phyloP scores from a whole-genome alignment of 2,797 vertebrate genomes.

The Tokudaia muenninki region DNA sequence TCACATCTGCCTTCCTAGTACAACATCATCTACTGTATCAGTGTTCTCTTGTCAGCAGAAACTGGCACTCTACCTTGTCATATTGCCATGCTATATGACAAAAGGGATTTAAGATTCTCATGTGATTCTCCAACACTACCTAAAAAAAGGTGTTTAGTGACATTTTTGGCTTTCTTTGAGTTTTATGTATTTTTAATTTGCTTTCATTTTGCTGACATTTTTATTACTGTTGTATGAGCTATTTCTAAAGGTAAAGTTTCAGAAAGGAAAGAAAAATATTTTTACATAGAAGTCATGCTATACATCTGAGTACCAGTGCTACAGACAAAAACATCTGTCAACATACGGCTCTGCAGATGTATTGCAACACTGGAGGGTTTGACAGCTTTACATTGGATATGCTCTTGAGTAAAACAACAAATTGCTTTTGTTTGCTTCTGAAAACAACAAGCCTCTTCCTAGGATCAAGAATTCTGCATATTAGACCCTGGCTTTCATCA shows the following conservation, averaged over 20 bases:
- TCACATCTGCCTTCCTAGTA: background rate
- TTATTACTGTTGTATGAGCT: constrained; percentile 28
- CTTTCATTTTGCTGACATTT: constrained; percentile 24
- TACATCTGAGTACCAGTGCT: constrained; percentile 43
- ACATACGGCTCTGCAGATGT: constrained; percentile 70
- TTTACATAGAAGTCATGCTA: constrained; percentile 54
- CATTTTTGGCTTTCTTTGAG: constrained; percentile 37
- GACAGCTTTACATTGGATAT: constrained; percentile 65
- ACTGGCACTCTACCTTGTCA: background rate
- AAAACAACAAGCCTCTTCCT: constrained; percentile 56
- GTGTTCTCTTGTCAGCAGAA: background rate
- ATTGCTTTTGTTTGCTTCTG: constrained; percentile 69
- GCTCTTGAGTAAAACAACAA: constrained; percentile 71
- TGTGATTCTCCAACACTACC: background rate
- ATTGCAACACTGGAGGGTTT: constrained; percentile 8
- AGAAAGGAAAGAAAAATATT: constrained; percentile 44
- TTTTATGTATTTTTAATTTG: constrained; percentile 46
- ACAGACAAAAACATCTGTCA: constrained; percentile 72
- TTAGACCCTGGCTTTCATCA: constrained; percentile 53
- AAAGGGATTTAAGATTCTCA: constrained; percentile 36
- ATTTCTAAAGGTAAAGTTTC: constrained; percentile 34
- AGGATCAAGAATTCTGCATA: constrained; percentile 63
- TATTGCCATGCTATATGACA: background rate
- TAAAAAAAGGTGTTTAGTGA: background rate
- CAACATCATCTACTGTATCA: rapidly evolving